phyloP scores from a whole-genome alignment of 2,888 invertebrate species.

The Andrena hattorfiana region DNA sequence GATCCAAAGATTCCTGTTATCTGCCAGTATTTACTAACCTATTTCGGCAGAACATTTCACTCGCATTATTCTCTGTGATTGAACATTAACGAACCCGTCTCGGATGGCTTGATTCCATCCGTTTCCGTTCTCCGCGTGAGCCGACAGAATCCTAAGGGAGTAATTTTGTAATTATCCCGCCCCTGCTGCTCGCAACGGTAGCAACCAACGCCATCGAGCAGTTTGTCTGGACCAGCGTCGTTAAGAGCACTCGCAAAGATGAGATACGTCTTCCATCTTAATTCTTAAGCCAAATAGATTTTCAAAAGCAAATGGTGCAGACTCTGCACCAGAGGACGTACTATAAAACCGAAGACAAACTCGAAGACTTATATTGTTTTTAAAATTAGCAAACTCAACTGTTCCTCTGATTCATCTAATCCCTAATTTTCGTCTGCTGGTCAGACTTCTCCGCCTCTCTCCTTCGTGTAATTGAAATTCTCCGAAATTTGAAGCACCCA shows the following conservation, averaged over 20 bases:
- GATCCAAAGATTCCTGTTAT: neutral
- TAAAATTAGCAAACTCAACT: no score
- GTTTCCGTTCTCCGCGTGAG: conserved; percentile 33
- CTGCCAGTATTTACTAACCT: conserved; percentile 4
- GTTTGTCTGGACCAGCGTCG: conserved; percentile 59
- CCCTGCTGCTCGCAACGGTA: conserved; percentile 62
- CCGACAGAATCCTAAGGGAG: conserved; percentile 71
- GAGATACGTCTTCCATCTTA: conserved; percentile 69
- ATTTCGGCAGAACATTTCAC: conserved; percentile 21
- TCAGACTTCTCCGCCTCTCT: no score
- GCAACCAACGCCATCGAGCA: conserved; percentile 61
- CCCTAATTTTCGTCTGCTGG: no score
- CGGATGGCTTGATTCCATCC: conserved; percentile 35
- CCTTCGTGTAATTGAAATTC: neutral
- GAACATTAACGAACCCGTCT: conserved; percentile 66
- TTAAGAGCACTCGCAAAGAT: conserved; percentile 63
- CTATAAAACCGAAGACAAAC: no score
- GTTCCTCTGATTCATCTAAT: no score
- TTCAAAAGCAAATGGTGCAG: no score
- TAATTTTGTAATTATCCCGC: conserved; percentile 73
- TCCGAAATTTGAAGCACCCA: neutral
- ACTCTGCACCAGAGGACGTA: no score
- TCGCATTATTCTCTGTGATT: conserved; percentile 60
- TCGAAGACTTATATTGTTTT: no score
- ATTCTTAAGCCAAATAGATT: conserved; percentile 34